These are phyloP conservation scores for Apeira syringaria DNA, from an alignment of 2,888 invertebrate species.

Conservation along the genomic window DNA sequence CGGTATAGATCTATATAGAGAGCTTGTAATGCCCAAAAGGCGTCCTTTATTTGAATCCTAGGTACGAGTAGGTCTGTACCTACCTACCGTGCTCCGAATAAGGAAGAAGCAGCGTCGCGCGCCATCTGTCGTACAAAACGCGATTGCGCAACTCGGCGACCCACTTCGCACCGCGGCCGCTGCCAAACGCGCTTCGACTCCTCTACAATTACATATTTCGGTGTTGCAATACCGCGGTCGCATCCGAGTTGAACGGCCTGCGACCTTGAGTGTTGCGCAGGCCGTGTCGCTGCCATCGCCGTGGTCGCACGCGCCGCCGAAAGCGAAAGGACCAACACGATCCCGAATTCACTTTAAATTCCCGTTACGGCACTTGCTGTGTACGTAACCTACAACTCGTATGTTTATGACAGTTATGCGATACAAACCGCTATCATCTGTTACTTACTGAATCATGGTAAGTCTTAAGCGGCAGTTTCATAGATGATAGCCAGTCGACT, in stretches of 20 bases:
- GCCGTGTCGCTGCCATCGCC: conserved; percentile 35
- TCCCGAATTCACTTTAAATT: conserved; percentile 57
- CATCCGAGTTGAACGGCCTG: conserved; percentile 83
- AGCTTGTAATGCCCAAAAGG: conserved; percentile 32
- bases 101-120: conserved; percentile 67
- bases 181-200: conserved; percentile 78
- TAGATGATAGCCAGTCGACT: conserved; percentile 15
- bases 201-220: conserved; percentile 82
- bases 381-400: conserved; percentile 66
- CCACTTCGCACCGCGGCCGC: conserved; percentile 74
- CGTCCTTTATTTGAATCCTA: conserved; percentile 41
- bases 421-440: conserved; percentile 52
- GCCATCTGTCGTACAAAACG: conserved; percentile 74
- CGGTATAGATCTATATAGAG: conserved; percentile 37
- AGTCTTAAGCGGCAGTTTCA: conserved; percentile 6
- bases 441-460: conserved; percentile 50
- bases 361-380: conserved; percentile 36
- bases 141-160: conserved; percentile 76
- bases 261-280: conserved; percentile 79
- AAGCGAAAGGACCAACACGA: conserved; percentile 72
- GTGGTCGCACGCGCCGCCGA: conserved; percentile 62
- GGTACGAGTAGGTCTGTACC: no score
- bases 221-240: conserved; percentile 79
- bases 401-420: conserved; percentile 34
- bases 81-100: conserved; percentile 55